These are phyloP conservation scores for Marisa cornuarietis DNA, from an alignment of 1,140 invertebrate genomes.

Conservation along the genomic window DNA sequence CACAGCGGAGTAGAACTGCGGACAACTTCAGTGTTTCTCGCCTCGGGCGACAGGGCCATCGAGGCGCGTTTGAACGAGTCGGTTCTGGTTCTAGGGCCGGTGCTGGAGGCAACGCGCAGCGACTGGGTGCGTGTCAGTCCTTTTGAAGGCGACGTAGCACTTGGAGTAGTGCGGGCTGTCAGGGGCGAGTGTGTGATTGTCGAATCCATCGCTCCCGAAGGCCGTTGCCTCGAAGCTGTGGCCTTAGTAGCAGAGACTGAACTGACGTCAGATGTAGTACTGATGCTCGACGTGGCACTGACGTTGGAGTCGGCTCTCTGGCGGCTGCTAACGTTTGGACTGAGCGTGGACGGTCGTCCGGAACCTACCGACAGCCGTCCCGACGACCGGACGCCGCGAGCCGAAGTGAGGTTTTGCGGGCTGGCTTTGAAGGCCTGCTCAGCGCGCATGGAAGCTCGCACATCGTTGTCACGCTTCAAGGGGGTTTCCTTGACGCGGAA, in stretches of 20 bases:
- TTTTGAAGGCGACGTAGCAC: conserved; percentile 21
- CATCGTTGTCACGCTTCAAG: conserved; percentile 28
- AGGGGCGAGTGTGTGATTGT: conserved; percentile 24
- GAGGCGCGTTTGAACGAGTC: neutral
- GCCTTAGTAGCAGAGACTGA: conserved; percentile 23
- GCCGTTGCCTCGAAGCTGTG: conserved; percentile 12
- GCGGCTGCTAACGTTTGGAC: conserved; percentile 21
- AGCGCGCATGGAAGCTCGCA: conserved; percentile 34
- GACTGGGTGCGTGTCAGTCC: conserved; percentile 51
- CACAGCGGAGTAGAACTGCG: conserved; percentile 19
- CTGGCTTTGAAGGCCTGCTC: conserved; percentile 34
- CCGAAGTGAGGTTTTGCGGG: conserved; percentile 21
- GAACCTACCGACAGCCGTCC: neutral
- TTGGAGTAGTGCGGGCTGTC: conserved; percentile 1
- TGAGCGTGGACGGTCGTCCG: neutral
- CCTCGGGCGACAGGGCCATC: conserved; percentile 2
- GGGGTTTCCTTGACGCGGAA: conserved; percentile 20
- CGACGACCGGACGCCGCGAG: conserved; percentile 26
- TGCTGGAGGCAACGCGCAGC: conserved; percentile 44
- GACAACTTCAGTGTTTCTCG: conserved; percentile 7
- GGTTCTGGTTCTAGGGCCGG: conserved; percentile 4
- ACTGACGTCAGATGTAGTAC: conserved; percentile 41
- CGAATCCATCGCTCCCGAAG: conserved; percentile 19
- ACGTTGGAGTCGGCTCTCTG: conserved; percentile 33
- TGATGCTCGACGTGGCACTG: conserved; percentile 34